These are phyloP conservation scores for Gasterosteus nipponicus DNA, from an alignment of 2,113 vertebrate species.

Conservation along the genomic window DNA sequence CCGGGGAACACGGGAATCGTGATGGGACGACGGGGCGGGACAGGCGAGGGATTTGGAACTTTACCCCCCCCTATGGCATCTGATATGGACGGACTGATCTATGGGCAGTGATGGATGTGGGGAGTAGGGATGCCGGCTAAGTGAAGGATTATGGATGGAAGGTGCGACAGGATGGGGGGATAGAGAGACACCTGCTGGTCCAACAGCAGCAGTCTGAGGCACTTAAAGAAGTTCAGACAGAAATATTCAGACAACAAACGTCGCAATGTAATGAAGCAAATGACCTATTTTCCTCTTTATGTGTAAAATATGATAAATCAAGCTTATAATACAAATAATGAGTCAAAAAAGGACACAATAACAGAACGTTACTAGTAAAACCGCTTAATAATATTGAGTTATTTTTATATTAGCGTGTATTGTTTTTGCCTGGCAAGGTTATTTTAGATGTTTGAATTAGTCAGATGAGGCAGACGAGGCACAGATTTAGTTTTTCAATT, in stretches of 20 bases:
- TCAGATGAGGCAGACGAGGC: not conserved
- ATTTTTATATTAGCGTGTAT: not conserved
- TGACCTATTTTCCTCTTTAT: not conserved
- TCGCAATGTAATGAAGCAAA: not conserved
- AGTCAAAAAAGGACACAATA: not conserved
- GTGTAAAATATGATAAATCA: not conserved
- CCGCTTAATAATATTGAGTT: not conserved
- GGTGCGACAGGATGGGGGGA: constrained; percentile 12
- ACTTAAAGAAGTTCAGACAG: not conserved
- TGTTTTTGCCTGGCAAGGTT: not conserved
- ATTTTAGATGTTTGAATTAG: not conserved
- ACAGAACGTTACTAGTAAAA: not conserved
- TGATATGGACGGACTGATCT: constrained; percentile 67
- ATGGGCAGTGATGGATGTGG: constrained; percentile 66
- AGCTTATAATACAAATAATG: not conserved
- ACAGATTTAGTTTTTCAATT: not conserved
- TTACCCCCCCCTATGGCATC: constrained; percentile 57
- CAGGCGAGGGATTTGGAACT: constrained; percentile 68
- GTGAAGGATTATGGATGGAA: constrained; percentile 30
- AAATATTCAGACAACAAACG: not conserved
- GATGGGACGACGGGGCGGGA: constrained; percentile 40
- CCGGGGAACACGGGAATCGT: constrained; percentile 58
- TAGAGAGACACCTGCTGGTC: constrained; percentile 59
- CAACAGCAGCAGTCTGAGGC: constrained; percentile 8
- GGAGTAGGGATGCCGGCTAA: constrained; percentile 54